phyloP scores from a whole-genome alignment of 2,888 invertebrate species.

The Lasioglossum pauxillum region DNA sequence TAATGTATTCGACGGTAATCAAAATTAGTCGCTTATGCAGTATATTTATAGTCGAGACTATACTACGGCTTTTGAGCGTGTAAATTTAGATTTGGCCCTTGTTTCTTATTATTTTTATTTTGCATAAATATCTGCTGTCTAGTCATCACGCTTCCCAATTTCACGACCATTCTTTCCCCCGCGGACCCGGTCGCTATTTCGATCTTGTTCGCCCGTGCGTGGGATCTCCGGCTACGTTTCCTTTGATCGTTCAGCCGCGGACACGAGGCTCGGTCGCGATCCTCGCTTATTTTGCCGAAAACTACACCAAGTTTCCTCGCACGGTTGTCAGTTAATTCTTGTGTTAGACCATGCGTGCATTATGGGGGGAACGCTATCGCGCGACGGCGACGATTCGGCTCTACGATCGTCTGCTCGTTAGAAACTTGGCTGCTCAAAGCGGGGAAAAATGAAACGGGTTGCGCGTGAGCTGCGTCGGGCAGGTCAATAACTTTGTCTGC shows the following conservation, averaged over 20 bases:
- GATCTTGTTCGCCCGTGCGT: not conserved
- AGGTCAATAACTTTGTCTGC: constrained; percentile 1
- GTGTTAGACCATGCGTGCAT: not conserved
- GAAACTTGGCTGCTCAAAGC: constrained; percentile 10
- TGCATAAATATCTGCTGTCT: not conserved
- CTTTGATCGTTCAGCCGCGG: constrained; percentile 6
- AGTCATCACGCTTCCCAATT: not conserved
- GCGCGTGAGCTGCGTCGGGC: not conserved
- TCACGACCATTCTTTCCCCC: not conserved
- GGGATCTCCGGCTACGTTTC: not conserved
- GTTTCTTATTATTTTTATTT: not conserved
- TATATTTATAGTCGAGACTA: too few species aligned
- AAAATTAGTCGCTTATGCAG: not conserved
- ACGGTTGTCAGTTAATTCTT: constrained; percentile 4
- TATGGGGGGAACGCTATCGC: not conserved
- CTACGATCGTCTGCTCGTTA: not conserved
- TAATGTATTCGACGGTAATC: not conserved
- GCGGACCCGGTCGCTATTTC: not conserved
- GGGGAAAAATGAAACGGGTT: not conserved
- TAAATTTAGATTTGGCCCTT: too few species aligned
- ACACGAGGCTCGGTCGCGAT: not conserved
- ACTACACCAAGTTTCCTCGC: not conserved
- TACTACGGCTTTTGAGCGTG: too few species aligned
- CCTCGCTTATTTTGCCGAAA: not conserved
- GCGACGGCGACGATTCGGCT: not conserved